Evolutionary conservation across 2,888 invertebrate species (phyloP).

Genomic region (Idaea straminata): DNA sequence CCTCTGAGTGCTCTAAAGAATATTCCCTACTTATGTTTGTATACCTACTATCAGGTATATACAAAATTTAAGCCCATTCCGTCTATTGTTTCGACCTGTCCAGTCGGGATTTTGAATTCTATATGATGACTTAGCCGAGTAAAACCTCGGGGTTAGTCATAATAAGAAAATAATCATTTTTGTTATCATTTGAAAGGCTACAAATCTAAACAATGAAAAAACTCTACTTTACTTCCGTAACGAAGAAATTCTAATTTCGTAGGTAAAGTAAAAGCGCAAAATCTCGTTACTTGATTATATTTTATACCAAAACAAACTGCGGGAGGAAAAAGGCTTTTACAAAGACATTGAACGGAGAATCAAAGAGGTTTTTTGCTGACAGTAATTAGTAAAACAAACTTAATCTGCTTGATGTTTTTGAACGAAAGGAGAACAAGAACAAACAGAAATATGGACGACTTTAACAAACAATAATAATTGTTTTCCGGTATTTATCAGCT

Average conservation of each 20-base stretch:
- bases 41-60: no score
- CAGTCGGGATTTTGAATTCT: no score
- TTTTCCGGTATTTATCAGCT: neutral
- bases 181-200: neutral
- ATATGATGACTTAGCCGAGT: no score
- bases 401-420: neutral
- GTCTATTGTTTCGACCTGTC: no score
- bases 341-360: neutral
- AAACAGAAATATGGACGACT: no score
- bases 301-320: neutral
- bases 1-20: no score
- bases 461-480: neutral
- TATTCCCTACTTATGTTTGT: no score
- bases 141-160: no score
- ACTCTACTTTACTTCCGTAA: neutral
- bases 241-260: neutral
- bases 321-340: neutral
- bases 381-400: conserved; percentile 1
- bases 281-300: neutral
- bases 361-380: neutral
- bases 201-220: neutral
- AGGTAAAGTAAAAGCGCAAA: neutral
- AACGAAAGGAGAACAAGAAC: neutral
- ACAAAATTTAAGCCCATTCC: no score
- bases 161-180: no score